Conservation (phyloP, 2,888 invertebrate genomes). For the Drosophila barbarae region DNA sequence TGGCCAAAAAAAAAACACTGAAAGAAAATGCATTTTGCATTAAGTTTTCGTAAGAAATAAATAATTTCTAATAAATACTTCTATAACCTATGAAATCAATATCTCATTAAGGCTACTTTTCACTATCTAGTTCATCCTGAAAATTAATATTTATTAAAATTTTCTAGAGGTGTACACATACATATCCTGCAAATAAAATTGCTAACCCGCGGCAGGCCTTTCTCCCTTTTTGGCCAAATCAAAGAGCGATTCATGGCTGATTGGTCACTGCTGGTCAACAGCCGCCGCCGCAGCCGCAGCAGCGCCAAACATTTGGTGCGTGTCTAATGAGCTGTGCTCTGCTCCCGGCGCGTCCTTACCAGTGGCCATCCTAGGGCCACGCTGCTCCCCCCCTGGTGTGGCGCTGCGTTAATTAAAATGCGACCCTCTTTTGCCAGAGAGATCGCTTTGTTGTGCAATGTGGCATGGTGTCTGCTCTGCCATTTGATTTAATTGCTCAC, state of each 20-base stretch:
- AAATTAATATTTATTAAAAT: neutral
- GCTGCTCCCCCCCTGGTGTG: conserved; percentile 1
- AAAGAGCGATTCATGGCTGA: conserved; percentile 62
- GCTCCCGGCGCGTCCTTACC: conserved; percentile 10
- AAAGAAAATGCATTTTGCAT: too few species aligned
- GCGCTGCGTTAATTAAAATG: conserved; percentile 65
- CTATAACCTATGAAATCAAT: neutral
- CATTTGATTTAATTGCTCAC: conserved; percentile 73
- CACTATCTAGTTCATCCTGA: neutral
- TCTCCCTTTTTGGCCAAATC: conserved; percentile 50
- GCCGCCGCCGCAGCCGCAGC: conserved; percentile 20
- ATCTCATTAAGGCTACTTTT: neutral
- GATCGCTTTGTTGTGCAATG: conserved; percentile 58
- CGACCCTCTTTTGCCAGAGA: neutral
- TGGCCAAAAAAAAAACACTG: neutral
- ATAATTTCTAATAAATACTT: too few species aligned
- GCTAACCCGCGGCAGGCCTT: neutral
- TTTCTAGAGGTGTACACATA: conserved; percentile 1
- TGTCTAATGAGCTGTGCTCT: conserved; percentile 72
- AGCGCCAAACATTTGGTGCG: conserved; percentile 65
- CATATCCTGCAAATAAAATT: conserved; percentile 11
- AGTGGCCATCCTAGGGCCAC: neutral
- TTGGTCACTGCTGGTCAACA: conserved; percentile 58
- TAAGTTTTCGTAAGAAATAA: too few species aligned
- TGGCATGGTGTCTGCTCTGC: conserved; percentile 67